phyloP scores from a whole-genome alignment of 2,888 invertebrate genomes.

The Ichneumon xanthorius region DNA sequence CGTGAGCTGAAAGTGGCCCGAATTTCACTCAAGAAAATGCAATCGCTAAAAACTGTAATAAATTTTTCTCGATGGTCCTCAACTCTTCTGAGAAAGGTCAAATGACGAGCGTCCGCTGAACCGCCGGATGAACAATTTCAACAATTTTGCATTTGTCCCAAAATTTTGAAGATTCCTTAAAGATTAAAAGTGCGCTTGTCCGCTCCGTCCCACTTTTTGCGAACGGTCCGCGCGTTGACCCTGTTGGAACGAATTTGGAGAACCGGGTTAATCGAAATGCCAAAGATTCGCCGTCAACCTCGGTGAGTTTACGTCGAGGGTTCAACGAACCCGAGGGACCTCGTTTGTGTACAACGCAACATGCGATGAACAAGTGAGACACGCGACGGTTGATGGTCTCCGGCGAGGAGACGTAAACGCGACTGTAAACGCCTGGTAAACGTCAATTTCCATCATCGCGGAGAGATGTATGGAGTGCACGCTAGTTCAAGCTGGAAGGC shows the following conservation, averaged over 20 bases:
- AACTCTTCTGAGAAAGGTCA: background rate
- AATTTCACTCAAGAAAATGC: too few species aligned
- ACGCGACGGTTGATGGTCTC: background rate
- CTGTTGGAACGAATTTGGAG: background rate
- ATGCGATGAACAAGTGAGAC: background rate
- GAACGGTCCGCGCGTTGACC: background rate
- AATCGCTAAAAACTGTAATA: background rate
- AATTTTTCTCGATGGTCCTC: background rate
- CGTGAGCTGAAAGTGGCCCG: too few species aligned
- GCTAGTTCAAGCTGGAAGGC: background rate
- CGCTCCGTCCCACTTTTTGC: too few species aligned
- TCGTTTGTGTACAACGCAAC: background rate
- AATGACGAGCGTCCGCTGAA: too few species aligned
- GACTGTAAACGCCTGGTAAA: slow-evolving; percentile 52
- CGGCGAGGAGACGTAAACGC: slow-evolving; percentile 27
- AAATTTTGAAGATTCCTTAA: too few species aligned
- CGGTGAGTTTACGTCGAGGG: background rate
- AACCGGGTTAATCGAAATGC: background rate
- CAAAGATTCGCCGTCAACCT: background rate
- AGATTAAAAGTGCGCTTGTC: too few species aligned
- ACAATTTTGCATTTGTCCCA: too few species aligned
- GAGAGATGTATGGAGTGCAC: background rate
- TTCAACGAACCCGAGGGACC: slow-evolving; percentile 16
- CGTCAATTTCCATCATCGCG: slow-evolving; percentile 41
- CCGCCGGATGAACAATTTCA: too few species aligned